Evolutionary conservation across 2,113 vertebrate species (phyloP).

Genomic region (Psammodynastes pulverulentus): DNA sequence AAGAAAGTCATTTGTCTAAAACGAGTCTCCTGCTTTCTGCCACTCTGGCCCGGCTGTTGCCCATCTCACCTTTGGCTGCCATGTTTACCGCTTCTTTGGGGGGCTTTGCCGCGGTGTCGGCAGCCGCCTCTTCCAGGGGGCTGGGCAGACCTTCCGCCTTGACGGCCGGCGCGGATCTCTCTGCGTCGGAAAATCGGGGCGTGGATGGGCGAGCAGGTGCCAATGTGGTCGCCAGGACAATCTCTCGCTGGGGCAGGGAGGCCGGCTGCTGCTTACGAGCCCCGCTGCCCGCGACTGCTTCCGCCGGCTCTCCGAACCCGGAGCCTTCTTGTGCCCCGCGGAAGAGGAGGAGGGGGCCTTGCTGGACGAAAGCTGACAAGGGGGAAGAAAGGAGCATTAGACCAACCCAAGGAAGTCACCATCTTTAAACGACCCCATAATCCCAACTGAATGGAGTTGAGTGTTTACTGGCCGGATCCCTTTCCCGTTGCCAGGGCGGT

Average conservation of each 20-base stretch:
- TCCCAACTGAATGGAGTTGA: too few relatives aligned
- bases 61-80: background rate
- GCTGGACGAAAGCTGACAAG: background rate
- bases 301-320: background rate
- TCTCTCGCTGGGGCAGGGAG: background rate
- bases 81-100: background rate
- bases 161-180: background rate
- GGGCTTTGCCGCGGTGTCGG: too few relatives aligned
- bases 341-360: background rate
- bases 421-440: too few relatives aligned
- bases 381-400: background rate
- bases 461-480: too few relatives aligned
- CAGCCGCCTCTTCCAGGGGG: background rate
- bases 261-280: background rate
- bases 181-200: background rate
- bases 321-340: background rate
- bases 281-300: background rate
- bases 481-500: too few relatives aligned
- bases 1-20: too few relatives aligned
- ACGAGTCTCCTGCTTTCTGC: background rate
- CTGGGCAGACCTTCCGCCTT: background rate
- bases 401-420: background rate
- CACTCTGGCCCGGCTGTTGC: background rate
- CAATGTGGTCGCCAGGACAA: background rate
- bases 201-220: background rate